These are phyloP conservation scores for Nineta flava DNA, from an alignment of 2,888 invertebrate genomes.

Conservation along the genomic window DNA sequence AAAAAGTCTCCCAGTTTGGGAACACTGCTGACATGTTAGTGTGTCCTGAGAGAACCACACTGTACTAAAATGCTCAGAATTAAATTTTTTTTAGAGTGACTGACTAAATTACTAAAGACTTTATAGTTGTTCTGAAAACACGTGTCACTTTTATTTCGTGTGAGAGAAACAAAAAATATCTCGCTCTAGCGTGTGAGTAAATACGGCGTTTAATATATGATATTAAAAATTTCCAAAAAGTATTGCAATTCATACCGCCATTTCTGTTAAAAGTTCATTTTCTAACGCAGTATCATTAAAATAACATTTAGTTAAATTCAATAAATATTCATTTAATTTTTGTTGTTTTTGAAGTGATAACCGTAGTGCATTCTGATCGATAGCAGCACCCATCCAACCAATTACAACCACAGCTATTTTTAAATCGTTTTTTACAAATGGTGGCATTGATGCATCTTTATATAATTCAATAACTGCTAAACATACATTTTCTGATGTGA, in stretches of 20 bases:
- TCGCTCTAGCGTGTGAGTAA: too few relatives aligned
- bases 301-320: conserved; percentile 29
- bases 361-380: conserved; percentile 26
- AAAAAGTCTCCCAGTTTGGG: too few relatives aligned
- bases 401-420: conserved; percentile 24
- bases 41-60: too few relatives aligned
- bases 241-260: conserved; percentile 29
- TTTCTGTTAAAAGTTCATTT: conserved; percentile 42
- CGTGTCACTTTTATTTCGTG: too few relatives aligned
- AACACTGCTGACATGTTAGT: too few relatives aligned
- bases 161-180: too few relatives aligned
- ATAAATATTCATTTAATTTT: conserved; percentile 25
- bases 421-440: conserved; percentile 22
- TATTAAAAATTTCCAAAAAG: too few relatives aligned
- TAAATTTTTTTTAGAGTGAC: too few relatives aligned
- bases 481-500: conserved; percentile 39
- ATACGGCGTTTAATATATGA: too few relatives aligned
- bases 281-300: conserved; percentile 37
- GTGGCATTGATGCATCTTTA: conserved; percentile 23
- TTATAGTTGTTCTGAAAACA: too few relatives aligned
- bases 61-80: too few relatives aligned
- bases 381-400: conserved; percentile 29
- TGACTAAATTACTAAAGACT: too few relatives aligned
- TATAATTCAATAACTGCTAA: conserved; percentile 42
- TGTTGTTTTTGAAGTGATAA: conserved; percentile 25